Conservation (phyloP, 30 jellyfish, hydroid and myxozoan species). For the Aurelia sp. region DNA sequence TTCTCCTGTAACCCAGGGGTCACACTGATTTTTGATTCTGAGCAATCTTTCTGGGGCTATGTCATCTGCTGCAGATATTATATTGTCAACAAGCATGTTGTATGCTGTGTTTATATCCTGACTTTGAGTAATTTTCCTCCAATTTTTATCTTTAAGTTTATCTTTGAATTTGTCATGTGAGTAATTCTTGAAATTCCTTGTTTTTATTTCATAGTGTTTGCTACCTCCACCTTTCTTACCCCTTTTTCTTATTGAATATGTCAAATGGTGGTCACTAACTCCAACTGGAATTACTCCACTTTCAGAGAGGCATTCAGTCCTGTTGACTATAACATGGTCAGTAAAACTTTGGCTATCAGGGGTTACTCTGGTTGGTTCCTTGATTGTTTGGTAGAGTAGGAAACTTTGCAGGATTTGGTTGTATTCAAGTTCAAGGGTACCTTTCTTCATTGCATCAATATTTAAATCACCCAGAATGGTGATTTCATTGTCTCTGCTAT, state of each 20-base stretch:
- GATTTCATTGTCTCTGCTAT: slow-evolving; percentile 51
- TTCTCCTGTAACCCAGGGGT: slow-evolving; percentile 56
- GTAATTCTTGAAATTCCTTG: slow-evolving; percentile 43
- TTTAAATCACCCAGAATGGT: slow-evolving; percentile 21
- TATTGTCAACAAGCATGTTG: slow-evolving; percentile 45
- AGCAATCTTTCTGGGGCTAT: slow-evolving; percentile 48
- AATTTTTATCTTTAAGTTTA: slow-evolving; percentile 31
- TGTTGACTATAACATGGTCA: slow-evolving; percentile 33
- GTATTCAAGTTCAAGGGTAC: slow-evolving; percentile 20
- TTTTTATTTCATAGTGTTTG: slow-evolving; percentile 34
- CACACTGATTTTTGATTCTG: slow-evolving; percentile 40
- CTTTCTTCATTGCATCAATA: slow-evolving; percentile 46
- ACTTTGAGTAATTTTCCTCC: slow-evolving; percentile 51
- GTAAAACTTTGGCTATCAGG: slow-evolving; percentile 28
- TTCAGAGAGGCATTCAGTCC: slow-evolving; percentile 11
- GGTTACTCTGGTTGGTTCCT: slow-evolving; percentile 48
- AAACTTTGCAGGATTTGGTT: slow-evolving; percentile 28
- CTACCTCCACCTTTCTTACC: slow-evolving; percentile 21
- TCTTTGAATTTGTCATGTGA: slow-evolving; percentile 33
- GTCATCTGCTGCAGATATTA: slow-evolving; percentile 44
- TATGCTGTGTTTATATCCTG: slow-evolving; percentile 44
- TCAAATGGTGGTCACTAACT: slow-evolving; percentile 42
- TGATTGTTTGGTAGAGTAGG: slow-evolving; percentile 34
- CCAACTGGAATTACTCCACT: slow-evolving; percentile 44
- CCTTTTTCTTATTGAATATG: slow-evolving; percentile 31